These are phyloP conservation scores for Hermodice carunculata DNA, from an alignment of 2,888 invertebrate genomes.

Conservation along the genomic window DNA sequence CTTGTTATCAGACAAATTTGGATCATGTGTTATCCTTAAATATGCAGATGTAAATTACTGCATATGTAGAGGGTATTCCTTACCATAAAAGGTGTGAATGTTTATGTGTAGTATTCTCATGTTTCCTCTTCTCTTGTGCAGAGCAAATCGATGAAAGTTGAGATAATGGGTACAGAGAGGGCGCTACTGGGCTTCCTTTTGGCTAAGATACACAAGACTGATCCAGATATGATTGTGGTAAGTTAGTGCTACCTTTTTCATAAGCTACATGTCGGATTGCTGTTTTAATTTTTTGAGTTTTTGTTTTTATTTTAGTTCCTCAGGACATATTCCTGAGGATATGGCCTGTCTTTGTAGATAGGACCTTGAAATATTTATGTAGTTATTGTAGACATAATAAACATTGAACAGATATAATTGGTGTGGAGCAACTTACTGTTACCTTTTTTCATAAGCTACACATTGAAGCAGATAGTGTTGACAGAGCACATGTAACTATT, in stretches of 20 bases:
- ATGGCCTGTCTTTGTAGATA: no score
- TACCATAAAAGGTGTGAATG: no score
- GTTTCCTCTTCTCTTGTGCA: slow-evolving; percentile 36
- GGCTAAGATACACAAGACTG: slow-evolving; percentile 86
- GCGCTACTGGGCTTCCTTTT: slow-evolving; percentile 89
- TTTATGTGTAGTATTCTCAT: neutral
- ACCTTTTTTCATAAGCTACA: no score
- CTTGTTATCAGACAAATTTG: neutral
- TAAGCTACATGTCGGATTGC: neutral
- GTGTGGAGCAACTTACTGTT: no score
- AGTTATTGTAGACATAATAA: no score
- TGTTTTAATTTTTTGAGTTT: neutral
- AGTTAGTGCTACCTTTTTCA: slow-evolving; percentile 31
- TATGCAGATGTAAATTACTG: neutral
- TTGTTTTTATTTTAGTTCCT: neutral
- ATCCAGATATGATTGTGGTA: slow-evolving; percentile 91
- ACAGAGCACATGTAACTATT: no score
- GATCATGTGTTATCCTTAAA: neutral
- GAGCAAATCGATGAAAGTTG: slow-evolving; percentile 74
- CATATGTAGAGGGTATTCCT: no score
- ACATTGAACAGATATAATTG: no score
- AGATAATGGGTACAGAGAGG: slow-evolving; percentile 86
- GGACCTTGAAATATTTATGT: no score
- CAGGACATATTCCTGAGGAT: no score
- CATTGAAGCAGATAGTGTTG: no score